Evolutionary conservation across 2,797 vertebrate species (phyloP), one percentile per base, ranked within the genome.

Genomic region (Cygnus olor): DNA sequence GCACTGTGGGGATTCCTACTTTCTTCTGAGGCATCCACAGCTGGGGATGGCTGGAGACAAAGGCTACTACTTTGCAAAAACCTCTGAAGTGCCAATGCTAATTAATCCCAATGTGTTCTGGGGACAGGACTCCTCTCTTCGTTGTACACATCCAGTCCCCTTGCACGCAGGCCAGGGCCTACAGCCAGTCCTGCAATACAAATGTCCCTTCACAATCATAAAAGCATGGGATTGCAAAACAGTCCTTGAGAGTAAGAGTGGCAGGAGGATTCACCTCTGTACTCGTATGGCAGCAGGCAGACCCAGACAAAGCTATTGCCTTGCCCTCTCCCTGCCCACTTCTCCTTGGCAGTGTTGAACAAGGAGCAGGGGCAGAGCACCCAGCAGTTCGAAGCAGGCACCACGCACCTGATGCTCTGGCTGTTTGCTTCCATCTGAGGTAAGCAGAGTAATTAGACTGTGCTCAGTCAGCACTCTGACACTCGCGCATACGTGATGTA

Each of bases 401-500:
- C 3, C 1, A 49, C 45, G 71, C 53, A 80, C 9, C 28, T 87
- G 66, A 47, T 7, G 15, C 36, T 14, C 65, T 32, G 45, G 34
- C 42, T 5, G 6, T 60, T 79, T 71, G 54, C 44, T 85, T 66
- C 51, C 74, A 63, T 53, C 38, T 85, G 68, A 78, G 71, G 44
- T 38, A 81, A 74, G 73, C 16, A 34, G 56, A 60, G 12, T 64
- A 71, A 66, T 28, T 10, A 40, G 47, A 27, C 22, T 4, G 1
- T 14, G 51, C 42, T 79, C 68, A 56, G 14, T 25, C 69, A 81
- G 58, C 0, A 0, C 36, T 18, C 18, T 10, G 81, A 72, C 47
- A 71, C 40, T 73, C 0, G 0, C 7, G 49, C 0, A 0, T 34
- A 60, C 0, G 1, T 36, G 21, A 12, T 34, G 13, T 69, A 79